Evolutionary conservation across 2,888 invertebrate genomes (phyloP), one percentile per base, ranked within the genome.

Genomic region (Drosophila formosana): DNA sequence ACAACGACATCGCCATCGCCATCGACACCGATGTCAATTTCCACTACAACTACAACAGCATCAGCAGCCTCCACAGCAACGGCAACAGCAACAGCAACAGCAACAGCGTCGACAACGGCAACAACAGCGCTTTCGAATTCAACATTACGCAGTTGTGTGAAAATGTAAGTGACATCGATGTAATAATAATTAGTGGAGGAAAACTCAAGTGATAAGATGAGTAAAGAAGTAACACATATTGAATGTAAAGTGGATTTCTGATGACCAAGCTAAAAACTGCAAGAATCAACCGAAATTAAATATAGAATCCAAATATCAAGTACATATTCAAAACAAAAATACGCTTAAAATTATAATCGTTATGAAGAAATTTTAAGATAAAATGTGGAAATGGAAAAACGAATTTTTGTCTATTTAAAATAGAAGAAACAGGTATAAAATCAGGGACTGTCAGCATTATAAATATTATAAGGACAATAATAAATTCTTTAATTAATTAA

Each of bases 101-200:
- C 50, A 68, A 45, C 28, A 53, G n/a, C n/a, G n/a, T 56, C 23
- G 43, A 37, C 39, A 51, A 49, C 30, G 55, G 57, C 50, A 68
- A 45, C 28, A 53, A 56, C 43, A 75, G 71, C 49, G 68, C 75
- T 65, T 82, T 85, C 58, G 80, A 73, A 66, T 87, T 84, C 72
- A 89, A 89, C 55, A 67, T 87, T 9, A 90, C 89, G 55, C 81
- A 84, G 69, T 70, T 75, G 64, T 88, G 90, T 77, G 85, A 88
- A 75, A 90, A 89, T 70, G 89, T 90, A 77, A 88, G 84, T 39
- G 13, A 47, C 45, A 30, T 9, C 26, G 9, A 26, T 13, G 23
- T 11, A 28, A 9, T 13, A 30, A 28, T 47, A 28, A 30, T 47
- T 4, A 4, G 8, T 3, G n/a, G 4, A 8, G 26, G 4, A 5